A percentile compares a stretch with the other conserved stretches of the same genome.
These are phyloP conservation scores for Daphoenositta chrysoptera DNA, from an alignment of 2,113 vertebrate species.

Conservation along the genomic window DNA sequence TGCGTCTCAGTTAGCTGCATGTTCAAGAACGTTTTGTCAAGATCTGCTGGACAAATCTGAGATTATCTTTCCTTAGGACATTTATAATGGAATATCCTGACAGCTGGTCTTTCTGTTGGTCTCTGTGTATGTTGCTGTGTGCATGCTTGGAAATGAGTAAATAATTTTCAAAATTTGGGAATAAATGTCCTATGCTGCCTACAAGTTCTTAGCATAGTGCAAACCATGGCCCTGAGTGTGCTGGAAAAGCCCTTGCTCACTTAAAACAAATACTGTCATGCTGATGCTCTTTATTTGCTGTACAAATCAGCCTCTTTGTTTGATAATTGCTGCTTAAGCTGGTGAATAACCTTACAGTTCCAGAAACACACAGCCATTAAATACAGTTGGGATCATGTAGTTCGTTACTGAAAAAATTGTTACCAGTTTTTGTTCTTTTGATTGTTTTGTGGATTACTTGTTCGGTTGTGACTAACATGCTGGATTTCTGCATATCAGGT, in stretches of 20 bases:
- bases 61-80: not conserved
- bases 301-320: not conserved
- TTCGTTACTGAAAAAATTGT: not conserved
- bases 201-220: not conserved
- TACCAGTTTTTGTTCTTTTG: not conserved
- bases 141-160: not conserved
- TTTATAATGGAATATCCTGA: not conserved
- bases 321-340: not conserved
- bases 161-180: not conserved
- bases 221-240: not conserved
- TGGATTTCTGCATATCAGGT: not conserved
- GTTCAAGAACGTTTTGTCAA: not conserved
- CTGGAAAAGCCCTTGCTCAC: not conserved
- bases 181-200: not conserved
- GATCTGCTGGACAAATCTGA: slow-evolving; percentile 18
- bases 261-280: not conserved
- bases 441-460: not conserved
- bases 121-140: not conserved
- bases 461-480: not conserved
- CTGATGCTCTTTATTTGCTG: not conserved
- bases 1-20: not conserved
- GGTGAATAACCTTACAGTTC: not conserved
- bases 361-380: not conserved
- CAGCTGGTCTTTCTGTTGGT: not conserved
- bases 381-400: not conserved